Base-by-base conservation (phyloP, 2,797 vertebrate species). In the Ctenochaetus hawaiiensis region DNA sequence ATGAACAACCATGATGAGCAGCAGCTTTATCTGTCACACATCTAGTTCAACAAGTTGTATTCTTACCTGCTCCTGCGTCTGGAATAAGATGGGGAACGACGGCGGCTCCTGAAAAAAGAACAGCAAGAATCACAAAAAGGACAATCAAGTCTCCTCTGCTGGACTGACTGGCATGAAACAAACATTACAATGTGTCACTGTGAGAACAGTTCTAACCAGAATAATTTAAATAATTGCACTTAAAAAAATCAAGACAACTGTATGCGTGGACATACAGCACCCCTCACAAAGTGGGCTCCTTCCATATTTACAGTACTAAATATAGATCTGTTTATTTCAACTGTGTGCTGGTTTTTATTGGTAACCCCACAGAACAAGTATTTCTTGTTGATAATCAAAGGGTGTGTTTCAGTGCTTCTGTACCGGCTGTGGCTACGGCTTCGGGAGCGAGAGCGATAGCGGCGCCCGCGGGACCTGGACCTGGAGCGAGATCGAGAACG, bases 401-500 rank as follows among this genome's bases (percentile, higher is more conserved):
- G 10, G 8, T 30, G 44, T 37, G 30, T 52, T 39, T 39, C 39
- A 39, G 7, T 9, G 39, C 39, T 39, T 0, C 72, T 86, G 37
- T 92, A 95, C 96, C 95, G 69, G 75, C 95, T 95, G 63, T 94
- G 89, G 86, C 95, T 96, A 6, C 94, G 95, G 81, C 94, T 95
- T 52, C 94, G 95, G n/a, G 94, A 95, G 22, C 90, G 94, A 53
- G 95, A 94, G 8, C 89, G 93, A 20, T 95, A 94, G 2, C 94
- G 93, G 6, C 92, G 95, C 0, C 94, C 95, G 5, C 94, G 94
- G 45, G 95, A 96, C 63, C 95, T 89, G 71, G 95, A 96, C 34
- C 94, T 90, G 53, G 96, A 96, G 0, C 90, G 81, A 51, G 94
- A 96, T 0, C 95, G 82, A 0, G 89, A 91, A 0, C 77, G 90